Conservation (phyloP, 2,797 vertebrate species). For the Scleropages formosus region DNA sequence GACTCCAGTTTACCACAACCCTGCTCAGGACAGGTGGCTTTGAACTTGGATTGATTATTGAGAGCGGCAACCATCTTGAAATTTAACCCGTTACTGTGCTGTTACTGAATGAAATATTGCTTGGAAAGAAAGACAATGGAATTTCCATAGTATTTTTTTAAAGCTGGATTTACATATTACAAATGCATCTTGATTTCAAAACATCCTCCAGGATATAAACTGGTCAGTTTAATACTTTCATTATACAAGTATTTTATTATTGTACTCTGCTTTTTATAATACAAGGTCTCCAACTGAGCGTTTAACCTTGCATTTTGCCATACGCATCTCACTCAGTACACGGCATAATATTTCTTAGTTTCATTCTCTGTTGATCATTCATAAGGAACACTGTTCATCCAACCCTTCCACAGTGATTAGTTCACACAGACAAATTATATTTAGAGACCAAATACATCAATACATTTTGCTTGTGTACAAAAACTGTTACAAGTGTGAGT, state of each 20-base stretch:
- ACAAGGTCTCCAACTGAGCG: neutral
- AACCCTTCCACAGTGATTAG: neutral
- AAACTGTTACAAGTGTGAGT: constrained; percentile 12
- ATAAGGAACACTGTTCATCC: neutral
- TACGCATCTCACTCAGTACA: neutral
- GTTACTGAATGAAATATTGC: too few species aligned
- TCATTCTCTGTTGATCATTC: constrained; percentile 5
- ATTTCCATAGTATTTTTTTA: constrained; percentile 7
- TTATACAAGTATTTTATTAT: too few species aligned
- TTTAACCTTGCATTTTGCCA: neutral
- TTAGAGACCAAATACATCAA: neutral
- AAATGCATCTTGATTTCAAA: constrained; percentile 32
- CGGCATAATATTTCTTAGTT: neutral
- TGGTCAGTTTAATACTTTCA: constrained; percentile 4
- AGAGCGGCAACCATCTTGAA: too few species aligned
- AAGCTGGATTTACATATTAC: constrained; percentile 5
- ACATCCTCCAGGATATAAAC: constrained; percentile 34
- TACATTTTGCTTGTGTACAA: neutral
- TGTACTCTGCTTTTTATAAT: neutral
- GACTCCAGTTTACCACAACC: too few species aligned
- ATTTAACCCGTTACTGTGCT: too few species aligned
- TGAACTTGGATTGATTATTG: too few species aligned
- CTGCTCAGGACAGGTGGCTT: too few species aligned
- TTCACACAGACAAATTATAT: constrained; percentile 1
- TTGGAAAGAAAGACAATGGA: neutral